Evolutionary conservation across 2,797 vertebrate species (phyloP).

Genomic region (Scarus forsteni): DNA sequence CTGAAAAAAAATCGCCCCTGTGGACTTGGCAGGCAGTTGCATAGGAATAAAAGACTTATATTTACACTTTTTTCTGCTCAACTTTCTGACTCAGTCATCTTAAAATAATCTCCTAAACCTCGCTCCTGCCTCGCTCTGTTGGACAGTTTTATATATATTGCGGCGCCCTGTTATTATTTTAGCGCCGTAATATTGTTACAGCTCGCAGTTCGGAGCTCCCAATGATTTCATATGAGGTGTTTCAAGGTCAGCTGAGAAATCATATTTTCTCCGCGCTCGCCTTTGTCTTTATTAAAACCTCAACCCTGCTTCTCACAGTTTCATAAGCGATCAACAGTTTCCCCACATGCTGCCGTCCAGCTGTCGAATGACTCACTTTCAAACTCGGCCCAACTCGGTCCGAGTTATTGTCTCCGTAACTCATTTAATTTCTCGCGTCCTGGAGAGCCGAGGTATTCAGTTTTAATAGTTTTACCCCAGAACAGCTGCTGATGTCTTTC

Average conservation of each 20-base stretch:
- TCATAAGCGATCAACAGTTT: constrained; percentile 43
- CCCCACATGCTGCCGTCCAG: constrained; percentile 54
- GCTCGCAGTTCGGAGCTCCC: constrained; percentile 10
- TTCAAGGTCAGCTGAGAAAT: constrained; percentile 67
- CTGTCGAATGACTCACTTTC: constrained; percentile 62
- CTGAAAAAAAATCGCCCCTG: too few relatives aligned
- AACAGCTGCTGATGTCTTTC: constrained; percentile 32
- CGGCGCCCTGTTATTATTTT: constrained; percentile 45
- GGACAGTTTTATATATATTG: constrained; percentile 30
- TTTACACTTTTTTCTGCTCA: too few relatives aligned
- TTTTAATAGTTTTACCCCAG: constrained; percentile 2
- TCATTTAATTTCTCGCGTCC: constrained; percentile 56
- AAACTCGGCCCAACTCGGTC: constrained; percentile 56
- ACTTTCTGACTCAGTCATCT: constrained; percentile 26
- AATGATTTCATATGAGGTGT: constrained; percentile 35
- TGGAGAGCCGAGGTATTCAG: constrained; percentile 7
- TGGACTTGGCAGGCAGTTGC: too few relatives aligned
- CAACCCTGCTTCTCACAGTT: constrained; percentile 35
- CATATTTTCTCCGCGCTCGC: constrained; percentile 27
- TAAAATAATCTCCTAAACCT: constrained; percentile 25
- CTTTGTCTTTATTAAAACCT: constrained; percentile 65
- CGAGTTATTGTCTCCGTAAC: constrained; percentile 67
- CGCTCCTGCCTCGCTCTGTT: background rate
- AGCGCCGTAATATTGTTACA: constrained; percentile 40
- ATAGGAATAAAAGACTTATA: too few relatives aligned